Percentiles rank a stretch among this genome's conserved stretches.
phyloP scores from a whole-genome alignment of 2,797 vertebrate species.

The Eulemur albifrons region DNA sequence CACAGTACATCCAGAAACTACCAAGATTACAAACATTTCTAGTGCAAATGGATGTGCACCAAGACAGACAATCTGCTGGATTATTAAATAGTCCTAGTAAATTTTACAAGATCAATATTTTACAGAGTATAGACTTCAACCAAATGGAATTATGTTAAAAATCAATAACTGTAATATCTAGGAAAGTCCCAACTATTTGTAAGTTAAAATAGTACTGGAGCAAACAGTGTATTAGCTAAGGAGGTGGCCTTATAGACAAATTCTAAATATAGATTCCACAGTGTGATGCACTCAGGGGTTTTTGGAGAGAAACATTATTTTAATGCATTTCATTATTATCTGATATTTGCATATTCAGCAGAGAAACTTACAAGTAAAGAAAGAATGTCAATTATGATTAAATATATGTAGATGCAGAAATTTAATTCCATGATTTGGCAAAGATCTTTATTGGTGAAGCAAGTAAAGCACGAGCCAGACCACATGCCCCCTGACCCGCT shows the following conservation, averaged over 20 bases:
- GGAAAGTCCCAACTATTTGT: background rate
- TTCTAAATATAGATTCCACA: conserved; percentile 39
- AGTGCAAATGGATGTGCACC: background rate
- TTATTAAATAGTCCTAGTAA: background rate
- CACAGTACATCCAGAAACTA: background rate
- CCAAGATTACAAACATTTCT: background rate
- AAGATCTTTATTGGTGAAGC: background rate
- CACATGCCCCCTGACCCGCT: background rate
- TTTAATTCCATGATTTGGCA: background rate
- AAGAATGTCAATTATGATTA: conserved; percentile 29
- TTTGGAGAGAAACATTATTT: conserved; percentile 41
- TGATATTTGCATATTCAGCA: conserved; percentile 49
- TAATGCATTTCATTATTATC: conserved; percentile 39
- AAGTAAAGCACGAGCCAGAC: background rate
- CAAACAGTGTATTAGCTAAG: background rate
- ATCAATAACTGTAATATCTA: background rate
- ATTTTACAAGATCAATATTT: background rate
- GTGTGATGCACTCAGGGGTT: background rate
- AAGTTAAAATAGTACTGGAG: background rate
- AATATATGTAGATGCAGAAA: background rate
- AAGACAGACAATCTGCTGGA: background rate
- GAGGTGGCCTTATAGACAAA: background rate
- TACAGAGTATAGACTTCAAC: background rate
- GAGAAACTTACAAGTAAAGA: conserved; percentile 26
- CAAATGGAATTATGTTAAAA: background rate